Evolutionary conservation across 1,140 invertebrate species (phyloP).

Genomic region (Drosophila parabipectinata): DNA sequence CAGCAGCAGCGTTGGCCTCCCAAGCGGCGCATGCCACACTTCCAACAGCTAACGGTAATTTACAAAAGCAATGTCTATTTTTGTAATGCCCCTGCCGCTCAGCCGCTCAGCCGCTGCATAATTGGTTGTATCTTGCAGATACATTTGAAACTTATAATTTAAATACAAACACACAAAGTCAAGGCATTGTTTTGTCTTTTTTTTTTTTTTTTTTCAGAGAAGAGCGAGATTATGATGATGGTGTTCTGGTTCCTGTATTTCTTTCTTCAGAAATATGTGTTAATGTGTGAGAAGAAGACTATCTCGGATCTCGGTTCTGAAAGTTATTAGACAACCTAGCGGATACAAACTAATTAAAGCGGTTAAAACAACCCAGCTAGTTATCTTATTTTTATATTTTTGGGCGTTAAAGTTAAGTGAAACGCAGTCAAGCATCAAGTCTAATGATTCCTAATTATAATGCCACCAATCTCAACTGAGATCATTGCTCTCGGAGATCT

Average conservation of each 20-base stretch:
- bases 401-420: slow-evolving; percentile 45
- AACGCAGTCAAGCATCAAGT: slow-evolving; percentile 74
- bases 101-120: slow-evolving; percentile 24
- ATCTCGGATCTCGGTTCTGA: not conserved
- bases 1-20: slow-evolving; percentile 61
- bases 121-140: slow-evolving; percentile 61
- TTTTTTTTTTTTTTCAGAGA: too few relatives aligned
- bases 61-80: slow-evolving; percentile 74
- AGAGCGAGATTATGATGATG: slow-evolving; percentile 4
- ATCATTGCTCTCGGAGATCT: slow-evolving; percentile 37
- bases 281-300: slow-evolving; percentile 71
- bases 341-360: slow-evolving; percentile 77
- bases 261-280: slow-evolving; percentile 59
- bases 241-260: slow-evolving; percentile 23
- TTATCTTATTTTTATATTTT: slow-evolving; percentile 15
- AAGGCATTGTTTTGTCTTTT: slow-evolving; percentile 59
- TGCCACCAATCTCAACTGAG: slow-evolving; percentile 48
- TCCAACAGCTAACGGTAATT: slow-evolving; percentile 73
- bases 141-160: slow-evolving; percentile 78
- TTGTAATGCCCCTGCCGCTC: slow-evolving; percentile 42
- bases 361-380: slow-evolving; percentile 47
- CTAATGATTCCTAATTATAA: slow-evolving; percentile 80
- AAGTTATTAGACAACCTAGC: slow-evolving; percentile 59
- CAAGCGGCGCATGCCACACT: slow-evolving; percentile 55
- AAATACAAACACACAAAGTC: slow-evolving; percentile 79